These are phyloP conservation scores for Melangyna quadrimaculata DNA, from an alignment of 2,888 invertebrate species.

Conservation along the genomic window DNA sequence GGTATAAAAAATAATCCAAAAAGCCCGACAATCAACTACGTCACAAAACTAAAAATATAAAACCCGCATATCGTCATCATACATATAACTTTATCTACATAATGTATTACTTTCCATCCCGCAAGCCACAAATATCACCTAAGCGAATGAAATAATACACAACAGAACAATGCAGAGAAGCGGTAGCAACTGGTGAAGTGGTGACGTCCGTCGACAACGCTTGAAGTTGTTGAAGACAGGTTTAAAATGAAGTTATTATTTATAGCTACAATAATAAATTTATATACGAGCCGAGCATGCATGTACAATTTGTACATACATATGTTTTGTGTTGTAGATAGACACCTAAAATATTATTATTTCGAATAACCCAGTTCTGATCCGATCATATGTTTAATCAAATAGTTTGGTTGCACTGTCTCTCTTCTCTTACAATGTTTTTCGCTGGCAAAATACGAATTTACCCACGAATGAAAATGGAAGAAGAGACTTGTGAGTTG, in stretches of 20 bases:
- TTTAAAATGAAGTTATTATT: slow-evolving; percentile 52
- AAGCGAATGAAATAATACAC: slow-evolving; percentile 25
- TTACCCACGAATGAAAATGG: neutral
- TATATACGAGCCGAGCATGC: neutral
- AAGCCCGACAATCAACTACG: slow-evolving; percentile 63
- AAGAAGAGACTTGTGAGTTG: slow-evolving; percentile 5
- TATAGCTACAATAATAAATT: slow-evolving; percentile 13
- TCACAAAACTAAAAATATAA: slow-evolving; percentile 47
- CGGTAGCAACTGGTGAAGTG: too few species aligned
- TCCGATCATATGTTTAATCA: slow-evolving; percentile 19
- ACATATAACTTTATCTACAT: too few species aligned
- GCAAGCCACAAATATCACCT: neutral
- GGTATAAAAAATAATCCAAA: slow-evolving; percentile 5
- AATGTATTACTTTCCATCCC: neutral
- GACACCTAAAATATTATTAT: neutral
- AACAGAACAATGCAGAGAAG: slow-evolving; percentile 1
- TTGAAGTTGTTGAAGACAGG: slow-evolving; percentile 36
- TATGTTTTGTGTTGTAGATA: too few species aligned
- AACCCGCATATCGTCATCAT: neutral
- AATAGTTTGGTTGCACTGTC: slow-evolving; percentile 7
- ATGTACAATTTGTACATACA: neutral
- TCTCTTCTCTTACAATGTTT: neutral
- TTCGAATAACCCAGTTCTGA: slow-evolving; percentile 25
- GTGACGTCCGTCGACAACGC: neutral
- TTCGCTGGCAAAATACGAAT: neutral